A percentile compares a stretch with the other conserved stretches of the same genome.
These are phyloP conservation scores for Leucopsar rothschildi DNA, from an alignment of 2,113 vertebrate genomes.

Conservation along the genomic window DNA sequence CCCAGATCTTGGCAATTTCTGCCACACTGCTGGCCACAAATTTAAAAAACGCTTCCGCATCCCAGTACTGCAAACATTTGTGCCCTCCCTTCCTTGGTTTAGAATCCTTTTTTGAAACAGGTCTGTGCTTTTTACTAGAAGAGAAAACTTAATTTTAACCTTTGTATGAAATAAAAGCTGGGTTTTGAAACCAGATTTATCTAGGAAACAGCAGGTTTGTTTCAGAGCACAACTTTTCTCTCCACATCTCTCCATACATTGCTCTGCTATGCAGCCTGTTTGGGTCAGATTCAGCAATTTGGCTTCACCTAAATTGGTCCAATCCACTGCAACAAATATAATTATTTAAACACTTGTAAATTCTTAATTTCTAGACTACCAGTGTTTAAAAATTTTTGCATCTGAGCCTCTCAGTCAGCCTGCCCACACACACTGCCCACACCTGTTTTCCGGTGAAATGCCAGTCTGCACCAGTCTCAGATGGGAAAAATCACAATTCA, in stretches of 20 bases:
- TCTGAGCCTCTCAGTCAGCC: neutral
- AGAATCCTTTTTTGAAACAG: fast-evolving
- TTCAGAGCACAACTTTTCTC: neutral
- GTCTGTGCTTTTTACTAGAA: neutral
- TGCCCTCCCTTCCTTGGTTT: neutral
- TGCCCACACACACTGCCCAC: neutral
- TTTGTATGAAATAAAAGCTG: neutral
- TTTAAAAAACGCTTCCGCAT: fast-evolving
- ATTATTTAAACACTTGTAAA: neutral
- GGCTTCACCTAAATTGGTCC: neutral
- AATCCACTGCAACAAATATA: neutral
- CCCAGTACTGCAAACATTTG: neutral
- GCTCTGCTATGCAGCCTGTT: neutral
- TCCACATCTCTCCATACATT: neutral
- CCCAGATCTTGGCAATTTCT: neutral
- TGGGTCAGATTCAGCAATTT: neutral
- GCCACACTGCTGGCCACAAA: neutral
- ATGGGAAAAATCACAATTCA: neutral
- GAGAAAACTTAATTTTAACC: neutral
- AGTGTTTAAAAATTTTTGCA: neutral
- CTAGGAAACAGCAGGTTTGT: neutral
- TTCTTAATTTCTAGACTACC: neutral
- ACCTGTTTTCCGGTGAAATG: neutral
- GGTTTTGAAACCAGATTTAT: neutral
- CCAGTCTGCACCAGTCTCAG: neutral